Evolutionary conservation across 1,140 invertebrate species (phyloP).

Genomic region (Copidosoma floridanum): DNA sequence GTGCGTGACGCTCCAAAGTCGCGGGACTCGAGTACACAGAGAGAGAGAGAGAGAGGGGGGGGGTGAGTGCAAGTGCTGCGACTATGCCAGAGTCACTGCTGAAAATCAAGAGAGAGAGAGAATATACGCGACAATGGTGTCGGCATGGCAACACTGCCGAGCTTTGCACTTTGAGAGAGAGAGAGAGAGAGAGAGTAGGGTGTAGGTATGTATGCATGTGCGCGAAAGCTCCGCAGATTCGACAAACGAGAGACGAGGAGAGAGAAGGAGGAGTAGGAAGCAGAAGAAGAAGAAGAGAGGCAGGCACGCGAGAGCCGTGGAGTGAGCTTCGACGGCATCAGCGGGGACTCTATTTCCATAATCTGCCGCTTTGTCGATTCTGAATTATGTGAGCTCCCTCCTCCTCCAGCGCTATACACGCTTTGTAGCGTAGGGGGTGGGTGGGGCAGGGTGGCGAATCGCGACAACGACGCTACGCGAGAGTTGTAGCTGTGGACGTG

Average conservation of each 20-base stretch:
- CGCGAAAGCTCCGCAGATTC: no score
- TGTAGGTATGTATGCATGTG: no score
- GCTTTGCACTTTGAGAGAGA: slow-evolving; percentile 34
- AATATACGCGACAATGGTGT: slow-evolving; percentile 45
- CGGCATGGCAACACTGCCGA: slow-evolving; percentile 48
- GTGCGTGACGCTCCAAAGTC: neutral
- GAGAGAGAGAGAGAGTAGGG: slow-evolving; percentile 27
- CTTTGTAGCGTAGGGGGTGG: neutral
- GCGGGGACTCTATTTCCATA: slow-evolving; percentile 56
- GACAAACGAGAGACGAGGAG: slow-evolving; percentile 15
- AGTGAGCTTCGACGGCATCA: slow-evolving; percentile 29
- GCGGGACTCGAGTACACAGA: no score
- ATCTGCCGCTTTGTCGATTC: slow-evolving; percentile 57
- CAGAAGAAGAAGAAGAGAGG: neutral
- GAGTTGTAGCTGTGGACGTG: no score
- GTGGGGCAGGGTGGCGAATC: no score
- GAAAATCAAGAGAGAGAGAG: slow-evolving; percentile 26
- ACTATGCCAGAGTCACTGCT: neutral
- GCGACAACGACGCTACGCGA: no score
- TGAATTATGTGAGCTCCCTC: slow-evolving; percentile 55
- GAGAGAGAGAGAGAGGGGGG: slow-evolving; percentile 1
- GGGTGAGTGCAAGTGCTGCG: slow-evolving; percentile 5
- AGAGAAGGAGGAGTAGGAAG: slow-evolving; percentile 5
- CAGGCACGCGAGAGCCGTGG: neutral
- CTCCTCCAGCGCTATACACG: slow-evolving; percentile 32